Percentiles rank a stretch among this genome's conserved stretches.
Evolutionary conservation across 2,888 invertebrate genomes (phyloP).

Genomic region (Tetranychus truncatus): DNA sequence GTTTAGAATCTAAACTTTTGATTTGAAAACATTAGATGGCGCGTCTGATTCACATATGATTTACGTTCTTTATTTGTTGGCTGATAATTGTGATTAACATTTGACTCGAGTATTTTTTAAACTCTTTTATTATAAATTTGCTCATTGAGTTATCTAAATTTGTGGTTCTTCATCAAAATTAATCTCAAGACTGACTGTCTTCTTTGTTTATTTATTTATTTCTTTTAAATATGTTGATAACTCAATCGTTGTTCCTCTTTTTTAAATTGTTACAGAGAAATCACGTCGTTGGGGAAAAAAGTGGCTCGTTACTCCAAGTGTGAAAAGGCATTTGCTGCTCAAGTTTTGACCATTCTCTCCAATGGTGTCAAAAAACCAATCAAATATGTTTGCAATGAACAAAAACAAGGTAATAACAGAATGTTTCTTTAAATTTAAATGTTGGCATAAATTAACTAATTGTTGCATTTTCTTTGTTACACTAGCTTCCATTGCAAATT

Average conservation of each 20-base stretch:
- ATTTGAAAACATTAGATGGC: neutral
- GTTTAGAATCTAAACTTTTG: neutral
- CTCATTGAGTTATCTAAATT: too few species aligned
- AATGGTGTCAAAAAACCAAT: neutral
- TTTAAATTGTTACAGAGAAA: neutral
- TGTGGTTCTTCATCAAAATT: too few species aligned
- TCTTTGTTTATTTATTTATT: too few species aligned
- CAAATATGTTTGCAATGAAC: neutral
- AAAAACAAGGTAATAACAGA: neutral
- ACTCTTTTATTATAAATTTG: neutral
- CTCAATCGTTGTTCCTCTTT: too few species aligned
- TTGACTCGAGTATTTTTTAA: neutral
- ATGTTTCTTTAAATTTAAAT: neutral
- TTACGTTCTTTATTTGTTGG: too few species aligned
- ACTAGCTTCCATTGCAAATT: neutral
- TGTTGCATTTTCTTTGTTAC: neutral
- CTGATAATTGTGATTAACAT: neutral
- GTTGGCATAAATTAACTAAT: neutral
- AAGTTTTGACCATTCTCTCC: neutral
- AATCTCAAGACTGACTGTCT: too few species aligned
- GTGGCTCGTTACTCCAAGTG: neutral
- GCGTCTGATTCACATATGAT: neutral
- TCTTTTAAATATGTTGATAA: too few species aligned
- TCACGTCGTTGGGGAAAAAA: neutral
- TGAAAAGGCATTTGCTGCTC: neutral